Base-by-base conservation (phyloP, 2,113 vertebrate species). In the Vombatus ursinus region DNA sequence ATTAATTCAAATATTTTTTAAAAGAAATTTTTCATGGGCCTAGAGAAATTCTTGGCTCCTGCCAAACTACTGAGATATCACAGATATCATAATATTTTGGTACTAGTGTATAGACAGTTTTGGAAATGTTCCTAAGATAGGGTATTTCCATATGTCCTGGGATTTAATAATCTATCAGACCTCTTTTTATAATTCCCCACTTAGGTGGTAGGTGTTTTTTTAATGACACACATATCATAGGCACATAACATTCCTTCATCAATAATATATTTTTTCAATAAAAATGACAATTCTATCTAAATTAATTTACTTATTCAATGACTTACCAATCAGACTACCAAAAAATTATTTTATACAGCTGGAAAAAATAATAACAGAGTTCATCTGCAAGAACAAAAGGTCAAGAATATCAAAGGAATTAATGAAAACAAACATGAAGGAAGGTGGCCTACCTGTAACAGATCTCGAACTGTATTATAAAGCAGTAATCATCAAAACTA, bases 251-350 rank as follows among this genome's bases (percentile, higher is more conserved):
- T 52, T 92, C 89, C 94, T 95, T 95, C 24, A 95, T 54, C 10
- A 4, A 23, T 92, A 97, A 68, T 84, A 37, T 96, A 94, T 57
- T 97, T 93, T 95, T 9, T 91, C 96, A 94, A 94, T 98, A 99
- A 99, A 99, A 99, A 98, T 99, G 99, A 68, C 11, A 68, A 16
- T 16, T 68, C 31, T 61, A 68, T 12, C 57, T 68, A 37, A 37
- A 37, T 68, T 68, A 68, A 68, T n/a, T 68, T 68, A 37, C 61
- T 68, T 37, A 16, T 37, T 37, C 31, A 11, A 26, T 61, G 57
- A 61, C 28, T 12, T 61, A 31, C 57, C 28, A 28, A 57, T 57
- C 54, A 68, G 16, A 68, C 28, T 68, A 68, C 61, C 61, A 31
- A 68, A 52, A 68, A 37, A n/a, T 37, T 68, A 68, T 68, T 68